Evolutionary conservation across 2,113 vertebrate species (phyloP).

Genomic region (Hoplias malabaricus): DNA sequence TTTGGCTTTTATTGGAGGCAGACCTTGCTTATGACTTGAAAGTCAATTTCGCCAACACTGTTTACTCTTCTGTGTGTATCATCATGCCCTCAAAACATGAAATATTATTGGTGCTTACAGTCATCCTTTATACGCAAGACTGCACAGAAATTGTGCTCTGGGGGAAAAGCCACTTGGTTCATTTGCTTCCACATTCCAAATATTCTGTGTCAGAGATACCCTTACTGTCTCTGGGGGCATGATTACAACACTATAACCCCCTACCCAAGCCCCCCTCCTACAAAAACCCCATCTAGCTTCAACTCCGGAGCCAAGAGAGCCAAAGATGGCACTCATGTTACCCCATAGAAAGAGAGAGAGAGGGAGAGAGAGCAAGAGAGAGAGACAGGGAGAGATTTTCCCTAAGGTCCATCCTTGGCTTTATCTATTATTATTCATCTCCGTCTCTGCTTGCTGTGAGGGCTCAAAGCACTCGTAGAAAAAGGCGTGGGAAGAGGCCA

Average conservation of each 20-base stretch:
- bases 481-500: constrained; percentile 14
- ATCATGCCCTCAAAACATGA: not conserved
- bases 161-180: not conserved
- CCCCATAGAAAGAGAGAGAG: not conserved
- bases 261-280: not conserved
- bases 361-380: not conserved
- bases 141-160: not conserved
- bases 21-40: not conserved
- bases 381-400: constrained; percentile 8
- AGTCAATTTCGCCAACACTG: not conserved
- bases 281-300: not conserved
- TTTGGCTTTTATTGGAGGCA: not conserved
- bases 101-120: not conserved
- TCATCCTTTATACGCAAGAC: not conserved
- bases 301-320: not conserved
- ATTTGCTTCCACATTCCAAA: not conserved
- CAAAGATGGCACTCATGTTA: constrained; percentile 1
- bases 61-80: not conserved
- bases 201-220: not conserved
- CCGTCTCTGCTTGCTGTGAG: constrained; percentile 20
- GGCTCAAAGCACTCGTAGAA: constrained; percentile 14
- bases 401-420: constrained; percentile 29
- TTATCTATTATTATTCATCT: constrained; percentile 52
- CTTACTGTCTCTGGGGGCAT: not conserved
- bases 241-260: not conserved